Base-by-base conservation (phyloP, 2,888 invertebrate species). In the Acrobasis consociella region DNA sequence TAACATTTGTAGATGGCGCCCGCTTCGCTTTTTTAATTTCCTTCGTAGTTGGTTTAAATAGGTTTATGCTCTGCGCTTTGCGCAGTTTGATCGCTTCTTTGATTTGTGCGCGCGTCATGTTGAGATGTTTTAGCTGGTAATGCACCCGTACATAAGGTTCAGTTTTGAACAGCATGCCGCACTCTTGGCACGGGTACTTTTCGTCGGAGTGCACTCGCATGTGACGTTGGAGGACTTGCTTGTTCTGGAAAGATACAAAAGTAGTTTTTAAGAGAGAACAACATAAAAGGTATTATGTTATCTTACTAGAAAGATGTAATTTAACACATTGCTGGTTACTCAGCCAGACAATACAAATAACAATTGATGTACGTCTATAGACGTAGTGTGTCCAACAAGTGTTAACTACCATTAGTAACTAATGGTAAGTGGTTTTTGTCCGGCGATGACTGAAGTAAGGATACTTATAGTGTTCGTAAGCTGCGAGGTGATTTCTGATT, bases 111-210 rank as follows among this genome's bases (percentile, higher is more conserved):
- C 82, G 62, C 0, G 83, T 82, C 83, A 78, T 78, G 66, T 84
- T 75, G 0, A 84, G 62, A 10, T 84, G 84, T 46, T 80, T 79
- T 3, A 82, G 65, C 46, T 85, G 79, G 67, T 77, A 73, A 65
- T 84, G 84, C 0, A 83, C 69, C 15, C 81, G 80, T 3, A 85
- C 85, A 66, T 84, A 85, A 0, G 80, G 77, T 38, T 77, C 77
- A 0, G 82, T 80, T 58, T 80, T 81, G 72, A 84, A 84, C 1
- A 75, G 70, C n/a, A 77, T 52, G 0, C 82, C 83, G 60, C 84
- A 84, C 39, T 80, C 81, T 0, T 69, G 72, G 69, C 84, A 84
- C 0, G 85, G 82, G 62, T 79, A 85, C 62, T 75, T 77, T 62
- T 76, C 74, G 49, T 80, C 72, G 10, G 77, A 71, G 56, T 84